Percentiles rank a stretch among this genome's conserved stretches.
Conservation (phyloP, 2,888 invertebrate species). For the Drosophila austrosaltans region DNA sequence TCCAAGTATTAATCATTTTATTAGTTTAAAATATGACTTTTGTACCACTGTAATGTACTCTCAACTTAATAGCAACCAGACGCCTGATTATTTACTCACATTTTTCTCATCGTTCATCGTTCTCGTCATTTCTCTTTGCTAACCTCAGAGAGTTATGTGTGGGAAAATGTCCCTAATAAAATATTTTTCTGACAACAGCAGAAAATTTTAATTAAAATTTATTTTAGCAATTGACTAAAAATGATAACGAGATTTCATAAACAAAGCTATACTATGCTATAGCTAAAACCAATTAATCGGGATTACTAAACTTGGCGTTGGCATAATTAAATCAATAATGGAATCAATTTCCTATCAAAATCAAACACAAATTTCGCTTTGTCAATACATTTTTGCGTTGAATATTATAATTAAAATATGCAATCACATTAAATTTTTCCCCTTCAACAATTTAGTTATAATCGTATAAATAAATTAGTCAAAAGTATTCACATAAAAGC, state of each 20-base stretch:
- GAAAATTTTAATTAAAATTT: conserved; percentile 51
- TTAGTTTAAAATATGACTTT: background rate
- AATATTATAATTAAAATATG: conserved; percentile 34
- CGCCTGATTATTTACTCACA: background rate
- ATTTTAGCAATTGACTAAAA: conserved; percentile 3
- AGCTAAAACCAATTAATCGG: conserved; percentile 5
- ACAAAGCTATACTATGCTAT: conserved; percentile 14
- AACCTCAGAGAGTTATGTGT: conserved; percentile 11
- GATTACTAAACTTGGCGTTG: conserved; percentile 1
- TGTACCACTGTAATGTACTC: background rate
- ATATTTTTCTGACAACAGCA: conserved; percentile 33
- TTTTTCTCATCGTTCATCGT: background rate
- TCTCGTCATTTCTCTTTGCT: background rate
- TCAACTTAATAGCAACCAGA: conserved; percentile 4
- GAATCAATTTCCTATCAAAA: conserved; percentile 12
- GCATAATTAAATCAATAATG: conserved; percentile 8
- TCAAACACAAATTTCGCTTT: conserved; percentile 15
- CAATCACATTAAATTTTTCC: conserved; percentile 24
- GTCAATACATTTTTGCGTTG: background rate
- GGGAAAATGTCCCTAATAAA: conserved; percentile 40
- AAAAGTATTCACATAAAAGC: conserved; percentile 55
- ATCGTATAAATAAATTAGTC: conserved; percentile 61
- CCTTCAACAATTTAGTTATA: conserved; percentile 31
- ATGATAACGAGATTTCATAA: conserved; percentile 17
- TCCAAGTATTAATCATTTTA: too few species aligned